Evolutionary conservation across 2,888 invertebrate species (phyloP), one percentile per base, ranked within the genome.

Genomic region (Epistrophe grossulariae): DNA sequence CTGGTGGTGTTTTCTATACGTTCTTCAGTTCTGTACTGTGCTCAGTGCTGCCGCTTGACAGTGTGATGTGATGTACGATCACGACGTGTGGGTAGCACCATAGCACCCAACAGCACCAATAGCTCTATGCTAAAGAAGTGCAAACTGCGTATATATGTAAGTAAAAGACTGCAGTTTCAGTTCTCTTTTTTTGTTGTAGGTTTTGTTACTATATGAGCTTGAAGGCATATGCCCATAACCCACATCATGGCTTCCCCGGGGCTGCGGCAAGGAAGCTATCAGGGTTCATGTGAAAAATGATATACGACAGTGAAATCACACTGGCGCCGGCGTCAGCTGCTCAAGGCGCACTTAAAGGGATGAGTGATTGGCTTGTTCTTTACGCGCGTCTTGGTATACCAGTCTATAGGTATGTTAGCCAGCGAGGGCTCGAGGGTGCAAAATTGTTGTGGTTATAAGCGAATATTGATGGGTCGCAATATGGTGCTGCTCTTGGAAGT

Each of bases 281-380:
- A 71, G 79, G 79, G 83, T 83, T 72, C 74, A 87, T 79, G 87
- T 79, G 74, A 82, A 87, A 84, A 83, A 87, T 87, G 83, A 87
- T 87, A 87, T 83, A 87, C 72, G 87, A 83, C 60, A 52, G 79
- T 73, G 83, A 74, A 87, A 87, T 83, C 68, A 87, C 52, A 76
- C 68, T 87, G 87, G 87, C 87, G 87, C 87, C 87, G 87, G 87
- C 83, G 79, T 87, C 83, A 87, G 79, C 55, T 79, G 79, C 79
- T 83, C 76, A 87, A 76, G 79, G 79, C 87, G 76, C 77, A 79
- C 83, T 87, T 71, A 87, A 82, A 87, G 87, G 87, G 87, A 87
- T 87, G 87, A 87, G 83, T 87, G 87, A 87, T 87, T 79, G 87
- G 72, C 74, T 55, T 73, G 83, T 74, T 79, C 73, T 74, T 76